These are phyloP conservation scores for Saguinus midas DNA, from an alignment of 2,113 vertebrate species.

Conservation along the genomic window DNA sequence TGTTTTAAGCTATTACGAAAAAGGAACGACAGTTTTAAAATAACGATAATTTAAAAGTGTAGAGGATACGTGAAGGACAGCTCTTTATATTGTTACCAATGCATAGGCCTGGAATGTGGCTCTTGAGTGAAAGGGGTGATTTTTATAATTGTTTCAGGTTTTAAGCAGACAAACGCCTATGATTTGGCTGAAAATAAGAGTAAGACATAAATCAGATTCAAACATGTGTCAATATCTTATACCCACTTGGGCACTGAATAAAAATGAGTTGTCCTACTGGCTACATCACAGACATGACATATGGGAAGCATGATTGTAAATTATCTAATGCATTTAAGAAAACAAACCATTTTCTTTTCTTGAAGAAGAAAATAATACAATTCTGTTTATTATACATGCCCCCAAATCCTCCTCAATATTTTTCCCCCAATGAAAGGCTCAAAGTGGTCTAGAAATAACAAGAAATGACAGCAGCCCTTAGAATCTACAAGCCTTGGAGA, in stretches of 20 bases:
- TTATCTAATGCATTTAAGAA: not conserved
- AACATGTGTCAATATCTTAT: not conserved
- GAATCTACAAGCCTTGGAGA: not conserved
- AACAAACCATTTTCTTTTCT: not conserved
- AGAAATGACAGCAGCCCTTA: not conserved
- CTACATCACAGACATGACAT: not conserved
- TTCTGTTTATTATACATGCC: not conserved
- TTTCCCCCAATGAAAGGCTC: not conserved
- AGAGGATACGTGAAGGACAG: not conserved
- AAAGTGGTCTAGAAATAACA: not conserved
- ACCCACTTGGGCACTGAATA: not conserved
- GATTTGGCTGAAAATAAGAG: not conserved
- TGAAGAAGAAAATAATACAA: slow-evolving; percentile 1
- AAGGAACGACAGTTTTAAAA: not conserved
- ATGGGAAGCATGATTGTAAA: not conserved
- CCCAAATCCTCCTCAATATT: not conserved
- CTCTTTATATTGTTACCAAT: not conserved
- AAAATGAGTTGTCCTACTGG: not conserved
- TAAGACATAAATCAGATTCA: not conserved
- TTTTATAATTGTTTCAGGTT: not conserved
- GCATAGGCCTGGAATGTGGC: not conserved
- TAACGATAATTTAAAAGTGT: not conserved
- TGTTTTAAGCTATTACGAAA: not conserved
- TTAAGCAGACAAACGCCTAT: not conserved
- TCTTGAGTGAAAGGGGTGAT: not conserved